phyloP scores from a whole-genome alignment of 1,140 invertebrate species.

The Anoplolepis gracilipes region DNA sequence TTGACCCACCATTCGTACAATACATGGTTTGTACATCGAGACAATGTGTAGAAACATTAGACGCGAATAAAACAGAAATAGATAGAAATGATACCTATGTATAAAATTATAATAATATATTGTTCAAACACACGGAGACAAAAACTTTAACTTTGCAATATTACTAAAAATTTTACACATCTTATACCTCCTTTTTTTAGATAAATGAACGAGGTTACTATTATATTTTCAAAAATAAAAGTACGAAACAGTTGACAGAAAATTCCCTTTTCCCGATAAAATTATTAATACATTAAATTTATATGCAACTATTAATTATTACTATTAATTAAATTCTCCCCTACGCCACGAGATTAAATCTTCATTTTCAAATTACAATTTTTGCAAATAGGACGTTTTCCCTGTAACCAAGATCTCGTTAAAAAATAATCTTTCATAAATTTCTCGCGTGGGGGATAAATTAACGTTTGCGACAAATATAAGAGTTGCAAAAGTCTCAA shows the following conservation, averaged over 20 bases:
- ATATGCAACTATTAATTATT: neutral
- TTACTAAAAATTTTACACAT: neutral
- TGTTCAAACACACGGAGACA: neutral
- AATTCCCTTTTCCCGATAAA: no score
- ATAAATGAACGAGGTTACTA: no score
- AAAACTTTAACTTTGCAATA: neutral
- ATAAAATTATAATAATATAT: neutral
- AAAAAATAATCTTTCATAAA: neutral
- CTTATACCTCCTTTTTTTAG: neutral
- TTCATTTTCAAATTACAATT: neutral
- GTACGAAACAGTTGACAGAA: no score
- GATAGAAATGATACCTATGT: neutral
- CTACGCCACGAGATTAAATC: neutral
- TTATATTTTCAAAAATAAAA: no score
- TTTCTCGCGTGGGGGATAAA: neutral
- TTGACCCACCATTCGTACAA: constrained; percentile 23
- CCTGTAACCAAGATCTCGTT: neutral
- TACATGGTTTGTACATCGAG: constrained; percentile 11
- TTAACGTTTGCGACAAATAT: neutral
- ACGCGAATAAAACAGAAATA: neutral
- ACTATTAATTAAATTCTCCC: neutral
- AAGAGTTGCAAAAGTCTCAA: neutral
- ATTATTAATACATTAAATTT: no score
- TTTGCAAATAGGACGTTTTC: neutral
- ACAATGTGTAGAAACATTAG: neutral